phyloP scores from a whole-genome alignment of 2,888 invertebrate species.

The Rhyacophila evoluta region DNA sequence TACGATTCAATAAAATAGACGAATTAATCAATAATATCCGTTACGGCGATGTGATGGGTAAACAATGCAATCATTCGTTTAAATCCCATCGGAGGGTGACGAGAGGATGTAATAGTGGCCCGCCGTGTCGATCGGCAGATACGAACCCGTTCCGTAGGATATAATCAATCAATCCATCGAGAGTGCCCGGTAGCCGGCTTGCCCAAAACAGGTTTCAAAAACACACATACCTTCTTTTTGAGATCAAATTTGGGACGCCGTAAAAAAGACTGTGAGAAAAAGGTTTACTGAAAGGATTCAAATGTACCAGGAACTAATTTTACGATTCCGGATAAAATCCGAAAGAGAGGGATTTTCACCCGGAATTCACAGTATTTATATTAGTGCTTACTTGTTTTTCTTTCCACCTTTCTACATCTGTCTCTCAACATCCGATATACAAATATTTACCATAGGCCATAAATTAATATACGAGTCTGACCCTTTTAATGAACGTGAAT shows the following conservation, averaged over 20 bases:
- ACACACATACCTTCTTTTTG: neutral
- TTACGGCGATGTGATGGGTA: neutral
- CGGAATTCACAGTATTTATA: no score
- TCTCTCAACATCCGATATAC: no score
- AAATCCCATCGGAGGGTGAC: neutral
- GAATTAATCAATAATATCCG: neutral
- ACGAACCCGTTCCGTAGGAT: neutral
- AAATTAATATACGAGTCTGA: no score
- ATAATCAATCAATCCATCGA: constrained; percentile 24
- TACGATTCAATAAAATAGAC: no score
- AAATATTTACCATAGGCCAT: no score
- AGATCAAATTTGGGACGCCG: constrained; percentile 7
- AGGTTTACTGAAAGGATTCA: constrained; percentile 1
- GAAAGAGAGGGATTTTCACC: neutral
- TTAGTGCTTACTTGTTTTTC: neutral
- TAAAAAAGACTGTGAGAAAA: constrained; percentile 13
- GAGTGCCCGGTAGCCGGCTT: constrained; percentile 7
- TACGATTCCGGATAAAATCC: neutral
- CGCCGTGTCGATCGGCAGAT: neutral
- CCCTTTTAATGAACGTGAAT: no score
- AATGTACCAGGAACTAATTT: constrained; percentile 2
- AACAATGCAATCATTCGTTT: neutral
- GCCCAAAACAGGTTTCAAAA: neutral
- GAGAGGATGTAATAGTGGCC: neutral
- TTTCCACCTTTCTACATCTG: no score